phyloP scores from a whole-genome alignment of 2,113 vertebrate species.

The Sphaerodactylus townsendi region DNA sequence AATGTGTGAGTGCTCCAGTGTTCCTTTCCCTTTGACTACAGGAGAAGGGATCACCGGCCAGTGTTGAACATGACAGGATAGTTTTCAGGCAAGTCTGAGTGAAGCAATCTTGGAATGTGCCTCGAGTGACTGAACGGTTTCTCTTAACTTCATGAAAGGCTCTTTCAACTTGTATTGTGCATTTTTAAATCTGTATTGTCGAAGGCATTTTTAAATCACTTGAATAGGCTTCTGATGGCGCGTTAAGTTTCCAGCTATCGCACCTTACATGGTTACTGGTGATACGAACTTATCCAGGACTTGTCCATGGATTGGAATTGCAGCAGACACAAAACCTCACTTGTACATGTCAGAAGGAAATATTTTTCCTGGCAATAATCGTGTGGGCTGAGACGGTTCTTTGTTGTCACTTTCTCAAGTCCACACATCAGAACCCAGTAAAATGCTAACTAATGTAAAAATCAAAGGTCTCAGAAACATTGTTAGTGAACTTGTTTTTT shows the following conservation, averaged over 20 bases:
- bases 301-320: background rate
- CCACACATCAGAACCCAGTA: background rate
- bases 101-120: background rate
- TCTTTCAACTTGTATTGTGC: background rate
- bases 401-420: background rate
- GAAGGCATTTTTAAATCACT: background rate
- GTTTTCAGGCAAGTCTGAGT: background rate
- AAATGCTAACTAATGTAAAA: background rate
- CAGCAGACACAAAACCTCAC: background rate
- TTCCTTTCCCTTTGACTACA: background rate
- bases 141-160: background rate
- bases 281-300: background rate
- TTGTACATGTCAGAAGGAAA: background rate
- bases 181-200: background rate
- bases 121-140: background rate
- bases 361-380: background rate
- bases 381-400: background rate
- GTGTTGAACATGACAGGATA: background rate
- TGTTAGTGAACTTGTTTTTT: background rate
- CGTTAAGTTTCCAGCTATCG: background rate
- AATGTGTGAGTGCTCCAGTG: background rate
- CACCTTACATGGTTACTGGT: background rate
- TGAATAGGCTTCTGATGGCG: background rate
- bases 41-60: background rate
- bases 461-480: background rate